phyloP scores from a whole-genome alignment of 1,140 invertebrate species.

The Dendrolimus punctatus region DNA sequence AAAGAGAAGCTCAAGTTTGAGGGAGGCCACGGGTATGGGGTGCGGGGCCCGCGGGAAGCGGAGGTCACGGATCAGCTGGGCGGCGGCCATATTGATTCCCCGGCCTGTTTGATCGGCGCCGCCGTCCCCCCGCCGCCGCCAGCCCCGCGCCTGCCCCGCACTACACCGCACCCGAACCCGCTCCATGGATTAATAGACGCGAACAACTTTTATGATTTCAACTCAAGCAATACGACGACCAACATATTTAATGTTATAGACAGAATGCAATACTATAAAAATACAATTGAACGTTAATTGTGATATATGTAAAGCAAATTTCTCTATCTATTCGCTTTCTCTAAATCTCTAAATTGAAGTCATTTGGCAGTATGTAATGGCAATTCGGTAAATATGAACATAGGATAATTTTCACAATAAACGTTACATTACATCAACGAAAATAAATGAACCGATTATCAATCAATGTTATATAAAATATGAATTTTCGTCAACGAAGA shows the following conservation, averaged over 20 bases:
- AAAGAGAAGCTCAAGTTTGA: constrained; percentile 44
- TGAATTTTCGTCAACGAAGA: no score
- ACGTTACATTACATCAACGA: no score
- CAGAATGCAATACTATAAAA: background rate
- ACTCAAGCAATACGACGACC: constrained; percentile 50
- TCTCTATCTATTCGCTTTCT: no score
- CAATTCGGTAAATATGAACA: no score
- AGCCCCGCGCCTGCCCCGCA: constrained; percentile 20
- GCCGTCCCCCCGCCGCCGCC: constrained; percentile 14
- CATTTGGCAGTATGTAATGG: no score
- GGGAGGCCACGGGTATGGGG: constrained; percentile 23
- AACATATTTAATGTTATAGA: constrained; percentile 27
- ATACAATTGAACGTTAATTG: background rate
- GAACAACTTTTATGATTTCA: constrained; percentile 70
- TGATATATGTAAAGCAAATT: no score
- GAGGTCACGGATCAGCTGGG: constrained; percentile 70
- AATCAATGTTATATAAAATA: no score
- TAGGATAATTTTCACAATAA: no score
- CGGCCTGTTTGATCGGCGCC: constrained; percentile 66
- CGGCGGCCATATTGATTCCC: constrained; percentile 68
- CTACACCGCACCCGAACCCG: constrained; percentile 26
- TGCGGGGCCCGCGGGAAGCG: constrained; percentile 34
- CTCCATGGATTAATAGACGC: constrained; percentile 59
- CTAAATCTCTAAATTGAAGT: no score
- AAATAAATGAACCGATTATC: no score